Conservation (phyloP, 2,797 vertebrate species). For the Apogon talboti region DNA sequence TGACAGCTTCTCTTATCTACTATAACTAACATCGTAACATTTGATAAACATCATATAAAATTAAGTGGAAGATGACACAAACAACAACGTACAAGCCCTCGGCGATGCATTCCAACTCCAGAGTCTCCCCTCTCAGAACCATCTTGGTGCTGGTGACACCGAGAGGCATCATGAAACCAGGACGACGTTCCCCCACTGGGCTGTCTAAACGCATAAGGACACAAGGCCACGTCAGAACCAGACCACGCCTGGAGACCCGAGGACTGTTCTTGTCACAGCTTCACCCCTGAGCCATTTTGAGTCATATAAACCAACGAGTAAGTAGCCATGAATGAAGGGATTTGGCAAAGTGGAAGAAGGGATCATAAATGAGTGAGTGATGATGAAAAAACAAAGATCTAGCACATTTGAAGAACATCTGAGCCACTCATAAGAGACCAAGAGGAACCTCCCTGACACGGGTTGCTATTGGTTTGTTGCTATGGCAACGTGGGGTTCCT, state of each 20-base stretch:
- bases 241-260: background rate
- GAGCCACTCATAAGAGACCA: background rate
- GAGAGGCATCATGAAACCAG: slow-evolving; percentile 88
- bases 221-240: slow-evolving; percentile 24
- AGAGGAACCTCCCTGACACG: slow-evolving; percentile 6
- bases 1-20: background rate
- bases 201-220: slow-evolving; percentile 82
- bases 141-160: slow-evolving; percentile 89
- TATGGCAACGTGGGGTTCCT: slow-evolving; percentile 38
- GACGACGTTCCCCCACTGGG: slow-evolving; percentile 86
- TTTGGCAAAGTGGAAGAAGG: slow-evolving; percentile 11
- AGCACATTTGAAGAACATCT: background rate
- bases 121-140: slow-evolving; percentile 90
- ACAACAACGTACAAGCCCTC: slow-evolving; percentile 90
- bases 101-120: slow-evolving; percentile 95
- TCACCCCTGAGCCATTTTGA: background rate
- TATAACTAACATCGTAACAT: background rate
- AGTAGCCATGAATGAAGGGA: background rate
- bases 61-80: background rate
- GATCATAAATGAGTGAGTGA: slow-evolving; percentile 17
- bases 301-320: slow-evolving; percentile 4
- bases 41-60: background rate
- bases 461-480: slow-evolving; percentile 19
- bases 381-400: slow-evolving; percentile 7
- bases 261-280: slow-evolving; percentile 2